phyloP scores from a whole-genome alignment of 2,888 invertebrate species.

The Brenthis hecate region DNA sequence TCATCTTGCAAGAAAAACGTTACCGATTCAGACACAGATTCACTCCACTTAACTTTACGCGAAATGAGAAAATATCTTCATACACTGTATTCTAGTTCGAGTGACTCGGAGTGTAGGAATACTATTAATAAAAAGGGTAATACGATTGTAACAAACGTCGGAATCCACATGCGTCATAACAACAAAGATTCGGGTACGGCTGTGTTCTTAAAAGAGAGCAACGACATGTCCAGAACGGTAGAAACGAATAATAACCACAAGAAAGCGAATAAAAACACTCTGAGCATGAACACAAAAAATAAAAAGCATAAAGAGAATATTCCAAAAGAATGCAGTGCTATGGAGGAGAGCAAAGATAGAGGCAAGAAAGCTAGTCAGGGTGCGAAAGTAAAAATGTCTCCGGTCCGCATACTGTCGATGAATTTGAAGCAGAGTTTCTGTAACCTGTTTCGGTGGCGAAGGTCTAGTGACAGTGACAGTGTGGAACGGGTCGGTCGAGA shows the following conservation, averaged over 20 bases:
- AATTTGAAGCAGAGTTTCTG: slow-evolving; percentile 92
- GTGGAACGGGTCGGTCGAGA: slow-evolving; percentile 58
- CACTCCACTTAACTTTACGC: slow-evolving; percentile 91
- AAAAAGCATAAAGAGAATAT: slow-evolving; percentile 80
- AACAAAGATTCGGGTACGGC: slow-evolving; percentile 60
- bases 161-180: slow-evolving; percentile 59
- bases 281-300: slow-evolving; percentile 84
- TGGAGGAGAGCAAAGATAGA: slow-evolving; percentile 76
- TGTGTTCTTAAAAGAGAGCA: slow-evolving; percentile 63
- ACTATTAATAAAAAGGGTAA: slow-evolving; percentile 76
- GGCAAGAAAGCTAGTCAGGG: slow-evolving; percentile 53
- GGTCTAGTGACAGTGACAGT: slow-evolving; percentile 52
- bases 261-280: slow-evolving; percentile 78
- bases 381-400: slow-evolving; percentile 84
- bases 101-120: slow-evolving; percentile 83
- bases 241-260: slow-evolving; percentile 77
- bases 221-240: slow-evolving; percentile 56
- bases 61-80: slow-evolving; percentile 93
- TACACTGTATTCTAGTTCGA: slow-evolving; percentile 89
- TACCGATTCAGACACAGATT: slow-evolving; percentile 84
- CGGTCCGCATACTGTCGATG: slow-evolving; percentile 85
- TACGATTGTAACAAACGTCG: slow-evolving; percentile 72
- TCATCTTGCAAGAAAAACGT: slow-evolving; percentile 82
- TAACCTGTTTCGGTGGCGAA: slow-evolving; percentile 89
- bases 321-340: slow-evolving; percentile 52